phyloP scores from a whole-genome alignment of 2,888 invertebrate species.

The Drosophila siamana region DNA sequence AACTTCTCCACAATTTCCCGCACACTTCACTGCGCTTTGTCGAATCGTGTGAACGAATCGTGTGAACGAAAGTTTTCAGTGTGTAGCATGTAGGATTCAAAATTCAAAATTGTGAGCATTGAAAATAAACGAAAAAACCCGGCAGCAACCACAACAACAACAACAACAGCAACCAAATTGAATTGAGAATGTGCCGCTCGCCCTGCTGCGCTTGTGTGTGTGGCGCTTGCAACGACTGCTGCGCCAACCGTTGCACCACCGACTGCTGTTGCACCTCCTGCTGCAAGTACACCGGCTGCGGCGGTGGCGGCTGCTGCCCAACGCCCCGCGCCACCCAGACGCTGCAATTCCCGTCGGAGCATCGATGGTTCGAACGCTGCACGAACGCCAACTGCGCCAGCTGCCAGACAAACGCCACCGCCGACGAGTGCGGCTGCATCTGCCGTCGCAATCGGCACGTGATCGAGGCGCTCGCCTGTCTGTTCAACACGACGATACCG shows the following conservation, averaged over 20 bases:
- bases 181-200: conserved; percentile 44
- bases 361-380: conserved; percentile 48
- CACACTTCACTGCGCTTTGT: no score
- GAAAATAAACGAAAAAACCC: not conserved
- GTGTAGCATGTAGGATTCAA: no score
- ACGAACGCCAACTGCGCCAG: not conserved
- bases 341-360: no score
- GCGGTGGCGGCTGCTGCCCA: no score
- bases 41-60: no score
- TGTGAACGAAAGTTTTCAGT: no score
- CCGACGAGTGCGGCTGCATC: conserved; percentile 14
- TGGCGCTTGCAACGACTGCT: not conserved
- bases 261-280: not conserved
- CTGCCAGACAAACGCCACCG: not conserved
- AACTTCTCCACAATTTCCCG: no score
- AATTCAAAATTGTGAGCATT: not conserved
- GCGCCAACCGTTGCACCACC: not conserved
- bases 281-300: no score
- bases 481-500: conserved; percentile 45
- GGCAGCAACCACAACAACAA: conserved; percentile 50
- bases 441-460: conserved; percentile 49
- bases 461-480: conserved; percentile 59
- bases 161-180: no score
- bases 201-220: conserved; percentile 14
- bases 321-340: no score